Conservation (phyloP, 2,888 invertebrate genomes). For the Drosophila pseudotakahashii region DNA sequence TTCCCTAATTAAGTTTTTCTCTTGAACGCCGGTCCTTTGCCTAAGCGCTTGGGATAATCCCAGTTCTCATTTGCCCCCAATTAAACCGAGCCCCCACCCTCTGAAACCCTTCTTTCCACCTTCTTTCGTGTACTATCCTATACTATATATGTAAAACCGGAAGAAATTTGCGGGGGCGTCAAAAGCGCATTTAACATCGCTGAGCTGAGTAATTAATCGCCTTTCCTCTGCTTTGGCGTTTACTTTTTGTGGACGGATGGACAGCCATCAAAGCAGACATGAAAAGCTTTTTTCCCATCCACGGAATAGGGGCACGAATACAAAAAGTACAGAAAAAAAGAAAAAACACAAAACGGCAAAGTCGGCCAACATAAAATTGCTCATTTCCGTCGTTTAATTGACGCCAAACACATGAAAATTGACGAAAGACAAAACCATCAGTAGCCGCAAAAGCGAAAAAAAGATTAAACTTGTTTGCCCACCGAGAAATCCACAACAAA, state of each 20-base stretch:
- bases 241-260: conserved; percentile 37
- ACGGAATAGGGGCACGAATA: conserved; percentile 50
- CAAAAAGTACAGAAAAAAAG: conserved; percentile 19
- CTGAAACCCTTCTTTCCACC: background rate
- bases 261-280: conserved; percentile 73
- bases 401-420: conserved; percentile 63
- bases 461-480: conserved; percentile 57
- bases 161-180: conserved; percentile 49
- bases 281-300: conserved; percentile 58
- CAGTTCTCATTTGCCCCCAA: conserved; percentile 47
- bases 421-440: conserved; percentile 50
- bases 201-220: conserved; percentile 75
- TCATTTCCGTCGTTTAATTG: conserved; percentile 76
- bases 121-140: background rate
- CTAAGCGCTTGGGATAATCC: conserved; percentile 44
- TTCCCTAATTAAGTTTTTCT: conserved; percentile 48
- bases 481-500: conserved; percentile 25
- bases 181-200: conserved; percentile 69
- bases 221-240: conserved; percentile 55
- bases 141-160: conserved; percentile 17
- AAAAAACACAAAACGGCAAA: conserved; percentile 15
- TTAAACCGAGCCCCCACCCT: conserved; percentile 42
- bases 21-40: conserved; percentile 10
- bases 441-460: conserved; percentile 22
- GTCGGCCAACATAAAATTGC: conserved; percentile 70